Evolutionary conservation across 2,113 vertebrate genomes (phyloP).

Genomic region (Ondatra zibethicus): DNA sequence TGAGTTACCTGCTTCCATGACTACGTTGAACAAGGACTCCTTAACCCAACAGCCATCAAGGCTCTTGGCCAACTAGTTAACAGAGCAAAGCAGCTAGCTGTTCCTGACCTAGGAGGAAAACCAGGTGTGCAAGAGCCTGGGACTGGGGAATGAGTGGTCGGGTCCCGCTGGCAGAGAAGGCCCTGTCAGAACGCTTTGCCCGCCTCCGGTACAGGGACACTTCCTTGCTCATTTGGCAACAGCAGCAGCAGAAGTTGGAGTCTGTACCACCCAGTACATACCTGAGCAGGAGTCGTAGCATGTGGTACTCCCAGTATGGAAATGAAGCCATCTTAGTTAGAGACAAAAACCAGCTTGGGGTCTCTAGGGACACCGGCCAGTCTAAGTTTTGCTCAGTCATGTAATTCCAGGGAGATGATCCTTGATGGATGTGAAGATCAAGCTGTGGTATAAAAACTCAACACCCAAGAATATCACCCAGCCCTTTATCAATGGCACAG

Average conservation of each 20-base stretch:
- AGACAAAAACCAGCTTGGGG: constrained; percentile 87
- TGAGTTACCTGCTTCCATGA: accelerated
- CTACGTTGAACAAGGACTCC: not conserved
- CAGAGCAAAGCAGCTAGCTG: accelerated
- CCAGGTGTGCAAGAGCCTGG: accelerated
- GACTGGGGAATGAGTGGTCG: constrained; percentile 83
- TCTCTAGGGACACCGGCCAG: constrained; percentile 84
- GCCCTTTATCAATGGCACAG: accelerated
- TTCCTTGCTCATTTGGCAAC: constrained; percentile 95
- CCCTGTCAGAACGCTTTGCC: constrained; percentile 90
- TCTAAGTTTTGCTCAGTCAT: constrained; percentile 93
- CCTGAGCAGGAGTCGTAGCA: constrained; percentile 93
- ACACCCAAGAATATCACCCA: accelerated
- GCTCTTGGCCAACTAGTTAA: accelerated
- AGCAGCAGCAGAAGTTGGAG: constrained; percentile 92
- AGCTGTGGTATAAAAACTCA: not conserved
- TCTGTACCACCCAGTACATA: constrained; percentile 87
- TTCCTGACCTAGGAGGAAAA: not conserved
- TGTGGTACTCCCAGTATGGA: constrained; percentile 95
- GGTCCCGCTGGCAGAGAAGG: constrained; percentile 91
- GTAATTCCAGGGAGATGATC: constrained; percentile 79
- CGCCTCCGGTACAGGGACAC: constrained; percentile 93
- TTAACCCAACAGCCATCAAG: not conserved
- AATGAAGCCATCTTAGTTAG: constrained; percentile 95
- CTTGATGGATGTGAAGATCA: not conserved